phyloP scores from a whole-genome alignment of 1,140 invertebrate genomes.

The Myzus persicae region DNA sequence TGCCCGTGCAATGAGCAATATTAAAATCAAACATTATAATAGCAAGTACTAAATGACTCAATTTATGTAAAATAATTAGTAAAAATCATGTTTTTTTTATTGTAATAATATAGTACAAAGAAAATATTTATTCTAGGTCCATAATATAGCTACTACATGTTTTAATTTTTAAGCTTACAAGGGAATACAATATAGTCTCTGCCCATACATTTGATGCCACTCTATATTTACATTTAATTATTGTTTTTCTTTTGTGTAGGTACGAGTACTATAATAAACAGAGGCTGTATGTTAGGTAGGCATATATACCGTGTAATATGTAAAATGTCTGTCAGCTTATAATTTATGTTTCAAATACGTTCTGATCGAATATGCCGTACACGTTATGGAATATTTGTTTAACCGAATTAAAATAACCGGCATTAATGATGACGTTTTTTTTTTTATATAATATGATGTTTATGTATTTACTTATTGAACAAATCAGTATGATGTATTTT shows the following conservation, averaged over 20 bases:
- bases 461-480: not conserved
- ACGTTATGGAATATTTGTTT: not conserved
- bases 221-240: not conserved
- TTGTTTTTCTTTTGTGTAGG: slow-evolving; percentile 17
- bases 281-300: not conserved
- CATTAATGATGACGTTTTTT: not conserved
- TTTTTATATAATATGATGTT: not conserved
- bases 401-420: not conserved
- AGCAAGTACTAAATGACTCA: not conserved
- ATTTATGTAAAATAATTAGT: not conserved
- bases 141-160: not conserved
- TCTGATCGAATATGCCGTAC: not conserved
- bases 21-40: not conserved
- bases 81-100: not conserved
- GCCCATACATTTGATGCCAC: not conserved
- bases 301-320: not conserved
- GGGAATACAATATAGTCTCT: not conserved
- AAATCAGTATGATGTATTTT: not conserved
- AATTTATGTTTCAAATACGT: not conserved
- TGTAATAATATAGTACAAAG: not conserved
- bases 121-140: not conserved
- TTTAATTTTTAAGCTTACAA: not conserved
- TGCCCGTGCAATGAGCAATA: not conserved
- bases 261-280: not conserved
- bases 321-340: not conserved